Evolutionary conservation across 2,797 vertebrate species (phyloP).

Genomic region (Falco rusticolus): DNA sequence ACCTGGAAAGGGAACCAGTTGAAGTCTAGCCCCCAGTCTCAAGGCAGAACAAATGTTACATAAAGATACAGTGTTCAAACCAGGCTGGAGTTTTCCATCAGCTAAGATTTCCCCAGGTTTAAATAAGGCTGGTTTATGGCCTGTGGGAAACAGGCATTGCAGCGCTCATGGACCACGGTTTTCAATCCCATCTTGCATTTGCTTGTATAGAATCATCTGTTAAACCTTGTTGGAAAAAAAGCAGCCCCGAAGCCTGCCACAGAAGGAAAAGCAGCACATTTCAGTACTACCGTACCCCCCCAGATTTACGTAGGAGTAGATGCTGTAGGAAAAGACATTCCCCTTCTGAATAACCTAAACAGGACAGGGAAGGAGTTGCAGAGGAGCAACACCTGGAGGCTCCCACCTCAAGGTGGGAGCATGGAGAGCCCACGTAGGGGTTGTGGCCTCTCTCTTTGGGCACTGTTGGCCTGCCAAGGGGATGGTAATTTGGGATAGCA

Average conservation of each 20-base stretch:
- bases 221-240: neutral
- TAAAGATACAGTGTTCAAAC: neutral
- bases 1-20: neutral
- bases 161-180: fast-evolving
- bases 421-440: neutral
- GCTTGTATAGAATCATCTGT: fast-evolving
- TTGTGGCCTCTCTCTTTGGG: neutral
- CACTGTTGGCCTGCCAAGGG: neutral
- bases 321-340: fast-evolving
- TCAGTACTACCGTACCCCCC: neutral
- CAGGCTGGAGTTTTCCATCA: neutral
- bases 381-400: neutral
- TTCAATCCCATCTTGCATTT: neutral
- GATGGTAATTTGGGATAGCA: neutral
- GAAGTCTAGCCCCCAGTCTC: neutral
- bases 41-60: neutral
- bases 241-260: neutral
- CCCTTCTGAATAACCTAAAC: neutral
- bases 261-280: neutral
- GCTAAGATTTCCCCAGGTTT: neutral
- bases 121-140: neutral
- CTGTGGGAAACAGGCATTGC: neutral
- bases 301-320: neutral
- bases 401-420: neutral
- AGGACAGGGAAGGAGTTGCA: neutral